phyloP scores from a whole-genome alignment of 1,140 invertebrate species.

The Brachystomella parvula region DNA sequence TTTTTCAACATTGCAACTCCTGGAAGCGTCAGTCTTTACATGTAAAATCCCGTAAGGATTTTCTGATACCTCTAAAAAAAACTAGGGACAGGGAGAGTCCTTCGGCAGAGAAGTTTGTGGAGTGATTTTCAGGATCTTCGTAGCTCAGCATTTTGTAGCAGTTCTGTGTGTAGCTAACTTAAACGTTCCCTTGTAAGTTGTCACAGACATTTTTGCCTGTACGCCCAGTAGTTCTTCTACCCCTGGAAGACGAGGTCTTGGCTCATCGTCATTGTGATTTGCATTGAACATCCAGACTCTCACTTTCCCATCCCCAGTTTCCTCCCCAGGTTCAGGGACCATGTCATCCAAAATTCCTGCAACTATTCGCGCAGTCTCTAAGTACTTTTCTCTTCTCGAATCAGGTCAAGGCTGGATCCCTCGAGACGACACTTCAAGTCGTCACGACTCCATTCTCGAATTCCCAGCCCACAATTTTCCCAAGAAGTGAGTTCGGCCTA shows the following conservation, averaged over 20 bases:
- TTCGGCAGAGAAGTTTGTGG: too few species aligned
- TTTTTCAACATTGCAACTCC: too few species aligned
- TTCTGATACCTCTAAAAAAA: too few species aligned
- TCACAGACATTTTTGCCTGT: constrained; percentile 8
- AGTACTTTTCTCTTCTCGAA: not conserved
- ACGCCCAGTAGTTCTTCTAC: not conserved
- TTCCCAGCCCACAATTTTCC: too few species aligned
- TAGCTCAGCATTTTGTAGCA: not conserved
- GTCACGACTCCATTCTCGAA: not conserved
- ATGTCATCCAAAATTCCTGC: constrained; percentile 29
- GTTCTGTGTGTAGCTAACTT: not conserved
- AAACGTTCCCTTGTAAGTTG: not conserved
- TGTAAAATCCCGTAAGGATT: too few species aligned
- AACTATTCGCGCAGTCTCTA: constrained; percentile 19
- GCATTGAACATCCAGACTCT: not conserved
- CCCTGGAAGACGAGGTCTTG: not conserved
- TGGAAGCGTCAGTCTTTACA: too few species aligned
- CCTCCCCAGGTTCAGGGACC: constrained; percentile 17
- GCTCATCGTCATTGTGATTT: not conserved
- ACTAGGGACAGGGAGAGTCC: too few species aligned
- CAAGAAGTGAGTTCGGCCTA: not conserved
- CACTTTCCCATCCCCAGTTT: constrained; percentile 8
- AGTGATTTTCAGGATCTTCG: too few species aligned
- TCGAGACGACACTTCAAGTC: not conserved
- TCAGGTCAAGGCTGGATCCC: not conserved